Evolutionary conservation across 2,888 invertebrate species (phyloP), one percentile per base, ranked within the genome.

Genomic region (Nebria salina): DNA sequence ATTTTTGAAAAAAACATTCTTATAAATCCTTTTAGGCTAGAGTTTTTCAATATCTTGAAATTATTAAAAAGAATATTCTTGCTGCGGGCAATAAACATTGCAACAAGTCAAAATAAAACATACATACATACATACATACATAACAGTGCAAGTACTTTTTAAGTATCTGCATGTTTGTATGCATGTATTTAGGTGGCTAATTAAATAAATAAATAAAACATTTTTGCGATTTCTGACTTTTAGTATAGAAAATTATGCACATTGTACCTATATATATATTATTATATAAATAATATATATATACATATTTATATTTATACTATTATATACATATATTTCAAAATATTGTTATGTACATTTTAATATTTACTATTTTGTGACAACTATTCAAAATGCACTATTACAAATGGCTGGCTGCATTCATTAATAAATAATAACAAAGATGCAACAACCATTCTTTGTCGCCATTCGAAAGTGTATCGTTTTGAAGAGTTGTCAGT

Each of bases 291-390:
- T 78, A 73, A 78, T 78, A 78, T 74, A 78, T 78, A 78, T 78
- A 78, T 78, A 78, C 78, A 78, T 78, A 78, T 78, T 74, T 78
- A 78, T 78, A 78, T 78, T 78, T 78, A 78, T 78, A 78, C 78
- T 78, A 77, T 77, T 77, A 77, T 77, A 72, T 72, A 72, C 73
- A 77, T 78, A 78, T 78, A 73, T 78, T 78, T 78, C 78, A 78
- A 78, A 72, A 78, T 78, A 78, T 78, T 78, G 78, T 78, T 78
- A 78, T 68, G 74, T 65, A 78, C 26, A 78, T 78, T 78, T 78
- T 78, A 78, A 78, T 78, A 72, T 66, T 78, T 68, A 9, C 20
- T 15, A 25, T 25, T 68, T 68, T 68, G 13, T 25, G 13, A 9
- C 7, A 68, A 68, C 66, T 11, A 65, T 74, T 66, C 74, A 34